phyloP scores from a whole-genome alignment of 2,113 vertebrate species.

The human region DNA sequence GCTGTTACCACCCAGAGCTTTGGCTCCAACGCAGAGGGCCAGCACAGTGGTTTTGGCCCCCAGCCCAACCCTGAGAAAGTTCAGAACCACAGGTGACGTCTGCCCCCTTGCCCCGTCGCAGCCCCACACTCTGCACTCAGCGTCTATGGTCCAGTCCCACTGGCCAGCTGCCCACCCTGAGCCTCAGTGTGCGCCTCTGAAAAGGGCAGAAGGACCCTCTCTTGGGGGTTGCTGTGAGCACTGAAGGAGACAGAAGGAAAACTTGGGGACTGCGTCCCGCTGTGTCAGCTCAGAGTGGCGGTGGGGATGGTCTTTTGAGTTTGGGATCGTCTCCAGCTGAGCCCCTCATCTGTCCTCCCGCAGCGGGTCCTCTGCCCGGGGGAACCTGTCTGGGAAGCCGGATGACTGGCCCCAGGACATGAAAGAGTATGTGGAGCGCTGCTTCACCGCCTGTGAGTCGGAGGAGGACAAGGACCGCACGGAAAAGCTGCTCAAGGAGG shows the following conservation, averaged over 20 bases:
- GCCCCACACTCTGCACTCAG: rapidly evolving
- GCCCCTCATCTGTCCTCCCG: rapidly evolving
- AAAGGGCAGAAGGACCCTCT: rapidly evolving
- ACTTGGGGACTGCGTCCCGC: rapidly evolving
- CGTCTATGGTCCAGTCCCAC: rapidly evolving
- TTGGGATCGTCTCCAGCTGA: no score
- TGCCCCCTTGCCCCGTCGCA: rapidly evolving
- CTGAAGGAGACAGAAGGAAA: neutral
- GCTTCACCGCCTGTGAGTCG: conserved; percentile 93
- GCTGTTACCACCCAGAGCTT: conserved; percentile 88
- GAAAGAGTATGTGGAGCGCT: conserved; percentile 96
- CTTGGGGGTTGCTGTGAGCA: rapidly evolving
- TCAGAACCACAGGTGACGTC: conserved; percentile 76
- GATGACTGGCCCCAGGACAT: conserved; percentile 96
- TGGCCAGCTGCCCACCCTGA: no score
- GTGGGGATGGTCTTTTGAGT: rapidly evolving
- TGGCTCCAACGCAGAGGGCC: conserved; percentile 49
- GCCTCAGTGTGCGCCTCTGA: no score
- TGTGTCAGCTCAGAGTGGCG: rapidly evolving
- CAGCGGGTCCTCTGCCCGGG: conserved; percentile 47
- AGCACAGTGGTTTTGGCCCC: conserved; percentile 69
- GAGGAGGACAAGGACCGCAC: conserved; percentile 96
- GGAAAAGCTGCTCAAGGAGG: conserved; percentile 93
- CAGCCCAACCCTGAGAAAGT: conserved; percentile 77
- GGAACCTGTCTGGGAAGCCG: conserved; percentile 82